Evolutionary conservation across 2,888 invertebrate species (phyloP), one percentile per base, ranked within the genome.

Genomic region (Toxonevra muliebris): DNA sequence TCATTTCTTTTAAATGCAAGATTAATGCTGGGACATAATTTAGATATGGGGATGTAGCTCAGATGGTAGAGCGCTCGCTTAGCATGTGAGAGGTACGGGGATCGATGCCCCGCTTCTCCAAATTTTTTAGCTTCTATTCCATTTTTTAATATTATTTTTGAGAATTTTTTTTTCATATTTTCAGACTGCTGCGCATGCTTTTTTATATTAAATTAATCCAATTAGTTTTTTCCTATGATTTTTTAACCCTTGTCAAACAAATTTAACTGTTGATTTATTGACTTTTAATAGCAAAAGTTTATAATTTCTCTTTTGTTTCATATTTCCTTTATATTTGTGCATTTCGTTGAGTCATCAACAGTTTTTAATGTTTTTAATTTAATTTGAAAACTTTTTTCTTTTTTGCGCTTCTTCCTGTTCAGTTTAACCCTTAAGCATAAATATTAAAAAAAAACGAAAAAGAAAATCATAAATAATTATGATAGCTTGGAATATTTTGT

Each of bases 21-120:
- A 15, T 15, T 7, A 5, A n/a, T 20, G 20, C 12, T 13, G 15
- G 12, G 17, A 2, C 55, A 55, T 12, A 55, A 19, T 73, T 71
- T 74, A 69, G 68, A 48, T 0, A 15, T 61, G 84, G 84, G 84
- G 84, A 83, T 84, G 84, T 84, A 84, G 84, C 84, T 84, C 84
- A 84, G 84, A 84, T 84, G 84, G 84, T 84, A 84, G 84, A 84
- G 84, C 84, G 84, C 84, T 84, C 84, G 84, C 84, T 84, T 84
- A 84, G 84, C 84, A 84, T 84, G 84, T 82, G 84, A 84, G 84
- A 85, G 84, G 84, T 85, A 84, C 82, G 82, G 84, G 83, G 84
- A 84, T 84, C 84, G 84, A 84, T 84, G 80, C 84, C 84, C 83
- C 80, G 84, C 84, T 83, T 83, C 84, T 84, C 84, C 84, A 84